Base-by-base conservation (phyloP, 2,113 vertebrate genomes). In the Calonectris borealis region DNA sequence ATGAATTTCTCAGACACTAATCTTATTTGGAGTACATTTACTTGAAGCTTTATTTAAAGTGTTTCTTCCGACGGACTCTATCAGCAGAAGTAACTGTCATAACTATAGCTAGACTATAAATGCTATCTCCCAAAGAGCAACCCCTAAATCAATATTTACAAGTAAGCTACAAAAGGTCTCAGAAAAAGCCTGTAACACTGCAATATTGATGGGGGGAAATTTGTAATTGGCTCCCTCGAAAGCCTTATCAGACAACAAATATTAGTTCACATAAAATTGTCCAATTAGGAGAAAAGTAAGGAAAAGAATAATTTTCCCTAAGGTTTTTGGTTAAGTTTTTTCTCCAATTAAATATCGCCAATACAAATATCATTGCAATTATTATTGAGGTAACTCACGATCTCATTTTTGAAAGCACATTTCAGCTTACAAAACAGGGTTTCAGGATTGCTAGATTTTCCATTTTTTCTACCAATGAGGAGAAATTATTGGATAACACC, bases 181-280 rank as follows among this genome's bases (percentile, higher is more conserved):
- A 42, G 69, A 85, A 94, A 81, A 97, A 97, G 57, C 42, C 77
- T 91, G 9, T 85, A 94, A 91, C 9, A 8, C 75, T 88, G 27
- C 38, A 94, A 29, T 93, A 97, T 91, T 80, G 73, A 96, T 92
- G 58, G 68, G 11, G 38, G 36, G 48, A 88, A 96, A 68, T 73
- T 93, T 12, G 58, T 96, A 97, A 98, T 95, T 98, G 89, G 90
- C 54, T 98, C 96, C 95, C 94, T 93, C 96, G 97, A 97, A 98
- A 97, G 94, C 26, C 72, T 97, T 91, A 95, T 84, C 55, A 93
- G 76, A 89, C 7, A 26, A 95, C 93, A 97, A 96, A 96, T 97
- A 97, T 92, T 94, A 97, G 87, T 87, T 96, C 79, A 92, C 76
- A 96, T 96, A 94, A 96, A 97, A 96, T 86, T 88, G 83, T 85